Evolutionary conservation across 2,113 vertebrate genomes (phyloP), one percentile per base, ranked within the genome.

Genomic region (Istiophorus platypterus): DNA sequence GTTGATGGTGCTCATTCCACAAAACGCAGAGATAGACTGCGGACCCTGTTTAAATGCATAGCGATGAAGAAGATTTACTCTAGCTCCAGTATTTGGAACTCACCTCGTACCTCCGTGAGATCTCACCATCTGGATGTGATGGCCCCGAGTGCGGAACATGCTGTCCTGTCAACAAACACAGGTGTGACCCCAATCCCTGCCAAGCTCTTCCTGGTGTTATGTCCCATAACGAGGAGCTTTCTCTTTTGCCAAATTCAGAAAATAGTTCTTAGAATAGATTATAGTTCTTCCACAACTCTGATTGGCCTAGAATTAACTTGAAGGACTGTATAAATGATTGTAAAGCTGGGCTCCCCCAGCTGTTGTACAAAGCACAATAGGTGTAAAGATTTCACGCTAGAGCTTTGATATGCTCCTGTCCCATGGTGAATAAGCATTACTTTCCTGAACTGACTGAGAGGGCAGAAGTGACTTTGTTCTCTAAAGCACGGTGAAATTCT

Each of bases 101-200:
- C 59, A 75, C 41, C 72, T 61, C 69, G 37, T 54, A 63, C 78
- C 67, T 69, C 51, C 14, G 51, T 45, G 62, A 85, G 73, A 76
- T 72, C 76, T 47, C 56, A 87, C 89, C 86, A 86, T 88, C 84
- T 86, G 81, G 89, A 86, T 73, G 62, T 24, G 84, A 72, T 61
- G 72, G 72, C 73, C 78, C 37, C 34, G 76, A 76, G 76, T 70
- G 34, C 68, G 68, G 69, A 82, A 75, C 84, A 86, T 57, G 78
- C 78, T 64, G 65, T 82, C 68, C 61, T 76, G 73, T 82, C 81
- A 77, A 64, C 59, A 87, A 63, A 88, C 47, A 29, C 78, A 91
- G 86, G 81, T 89, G 82, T 83, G 87, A 79, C 82, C 87, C 80
- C 77, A 59, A 45, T 74, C 75, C 71, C 54, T 59, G 45, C 72